Percentiles rank a stretch among this genome's conserved stretches.
Conservation (phyloP, 1,140 invertebrate species). For the Tenebrio molitor region DNA sequence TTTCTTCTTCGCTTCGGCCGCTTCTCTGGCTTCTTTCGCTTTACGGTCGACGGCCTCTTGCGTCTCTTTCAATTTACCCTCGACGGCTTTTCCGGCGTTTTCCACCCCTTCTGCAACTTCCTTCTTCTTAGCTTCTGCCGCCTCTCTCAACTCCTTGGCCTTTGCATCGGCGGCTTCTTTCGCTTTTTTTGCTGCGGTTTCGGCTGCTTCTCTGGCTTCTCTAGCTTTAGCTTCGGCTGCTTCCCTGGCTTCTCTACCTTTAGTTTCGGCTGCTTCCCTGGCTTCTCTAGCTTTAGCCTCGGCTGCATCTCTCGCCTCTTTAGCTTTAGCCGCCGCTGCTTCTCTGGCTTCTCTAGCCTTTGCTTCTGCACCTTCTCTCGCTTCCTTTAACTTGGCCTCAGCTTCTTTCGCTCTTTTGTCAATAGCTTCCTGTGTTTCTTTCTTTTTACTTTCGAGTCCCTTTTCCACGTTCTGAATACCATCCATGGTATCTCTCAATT, state of each 20-base stretch:
- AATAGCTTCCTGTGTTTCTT: neutral
- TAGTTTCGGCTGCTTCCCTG: conserved; percentile 5
- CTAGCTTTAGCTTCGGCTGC: conserved; percentile 24
- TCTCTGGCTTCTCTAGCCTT: conserved; percentile 43
- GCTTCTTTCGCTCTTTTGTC: conserved; percentile 8
- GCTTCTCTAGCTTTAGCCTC: conserved; percentile 50
- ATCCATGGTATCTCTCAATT: neutral
- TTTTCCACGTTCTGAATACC: too few relatives aligned
- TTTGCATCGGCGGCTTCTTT: conserved; percentile 8
- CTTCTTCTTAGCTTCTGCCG: conserved; percentile 36
- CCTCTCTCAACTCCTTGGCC: neutral
- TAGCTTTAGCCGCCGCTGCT: neutral
- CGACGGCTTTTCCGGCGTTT: conserved; percentile 48
- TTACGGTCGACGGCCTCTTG: conserved; percentile 48
- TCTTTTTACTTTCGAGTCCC: neutral
- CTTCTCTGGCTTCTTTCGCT: conserved; percentile 35
- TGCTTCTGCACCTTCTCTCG: conserved; percentile 1
- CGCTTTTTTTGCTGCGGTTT: neutral
- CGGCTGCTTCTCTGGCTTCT: conserved; percentile 44
- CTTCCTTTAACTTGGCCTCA: too few relatives aligned
- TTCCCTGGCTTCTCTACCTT: conserved; percentile 3
- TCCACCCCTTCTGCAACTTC: conserved; percentile 51
- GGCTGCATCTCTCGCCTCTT: conserved; percentile 6
- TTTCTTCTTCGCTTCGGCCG: conserved; percentile 1
- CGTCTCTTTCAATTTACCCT: neutral